Evolutionary conservation across 2,888 invertebrate genomes (phyloP), one percentile per base, ranked within the genome.

Genomic region (Aphodius granarius): DNA sequence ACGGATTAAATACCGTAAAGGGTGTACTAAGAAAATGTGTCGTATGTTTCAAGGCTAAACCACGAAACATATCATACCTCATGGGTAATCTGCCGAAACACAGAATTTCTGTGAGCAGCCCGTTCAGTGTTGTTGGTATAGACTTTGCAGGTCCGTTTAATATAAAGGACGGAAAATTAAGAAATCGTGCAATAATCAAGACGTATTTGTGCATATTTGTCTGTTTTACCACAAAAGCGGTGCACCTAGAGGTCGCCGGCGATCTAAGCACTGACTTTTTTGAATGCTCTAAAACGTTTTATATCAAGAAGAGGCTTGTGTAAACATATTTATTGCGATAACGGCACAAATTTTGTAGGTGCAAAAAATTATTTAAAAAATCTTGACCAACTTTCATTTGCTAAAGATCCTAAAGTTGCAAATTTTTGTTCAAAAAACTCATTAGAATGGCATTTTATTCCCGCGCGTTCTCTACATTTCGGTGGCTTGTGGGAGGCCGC

Each of bases 401-500:
- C n/a, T n/a, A n/a, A n/a, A n/a, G n/a, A n/a, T n/a, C n/a, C n/a
- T n/a, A 62, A 17, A 15, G 16, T 17, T 66, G 78, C n/a, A 63
- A 16, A 16, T 16, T 63, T 63, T 63, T 63, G 4, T 63, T n/a
- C 63, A 63, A 63, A 63, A 63, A 63, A 63, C 16, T 16, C n/a
- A 16, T 16, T 63, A 2, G n/a, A 16, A 1, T 84, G 83, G 83
- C 77, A 81, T 62, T 85, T 84, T 68, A 84, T 81, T 65, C 82
- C 83, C 5, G 80, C 83, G 5, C 68, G 74, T 18, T 75, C 82
- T 19, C 82, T 83, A 3, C 80, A 83, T 74, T 81, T 81, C 72
- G 82, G 84, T 13, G 83, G 84, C 4, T 66, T 83, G 5, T 83
- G 82, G 82, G 83, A 84, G 74, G 80, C 81, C 5, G 81, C 79